Percentiles rank a stretch among this genome's conserved stretches.
These are phyloP conservation scores for Conger conger DNA, from an alignment of 2,113 vertebrate genomes.

Conservation along the genomic window DNA sequence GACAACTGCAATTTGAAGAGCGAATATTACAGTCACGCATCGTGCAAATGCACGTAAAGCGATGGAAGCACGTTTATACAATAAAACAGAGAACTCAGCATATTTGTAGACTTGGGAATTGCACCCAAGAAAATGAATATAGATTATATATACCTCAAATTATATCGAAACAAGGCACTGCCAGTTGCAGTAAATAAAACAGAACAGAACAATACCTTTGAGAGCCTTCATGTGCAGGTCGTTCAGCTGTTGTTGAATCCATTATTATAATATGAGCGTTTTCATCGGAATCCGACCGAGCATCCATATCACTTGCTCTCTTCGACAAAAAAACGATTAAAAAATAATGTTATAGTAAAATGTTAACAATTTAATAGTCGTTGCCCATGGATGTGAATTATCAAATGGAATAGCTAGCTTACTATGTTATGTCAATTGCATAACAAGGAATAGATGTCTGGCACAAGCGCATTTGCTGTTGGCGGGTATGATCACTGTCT, in stretches of 20 bases:
- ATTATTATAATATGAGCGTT: conserved; percentile 64
- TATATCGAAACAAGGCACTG: neutral
- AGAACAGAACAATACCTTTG: conserved; percentile 58
- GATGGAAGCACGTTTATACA: neutral
- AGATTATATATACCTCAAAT: conserved; percentile 13
- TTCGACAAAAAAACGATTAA: neutral
- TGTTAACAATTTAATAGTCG: neutral
- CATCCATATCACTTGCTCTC: conserved; percentile 57
- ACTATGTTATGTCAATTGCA: conserved; percentile 41
- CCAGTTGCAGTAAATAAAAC: conserved; percentile 21
- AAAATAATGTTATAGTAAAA: too few relatives aligned
- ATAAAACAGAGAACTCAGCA: neutral
- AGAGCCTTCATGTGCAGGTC: conserved; percentile 49
- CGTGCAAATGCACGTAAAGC: neutral
- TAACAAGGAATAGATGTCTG: conserved; percentile 50
- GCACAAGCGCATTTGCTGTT: conserved; percentile 59
- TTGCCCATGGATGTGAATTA: neutral
- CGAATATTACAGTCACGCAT: neutral
- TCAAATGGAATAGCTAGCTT: neutral
- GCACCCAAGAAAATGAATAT: neutral
- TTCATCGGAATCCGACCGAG: conserved; percentile 54
- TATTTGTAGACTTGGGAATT: neutral
- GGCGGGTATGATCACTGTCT: conserved; percentile 55
- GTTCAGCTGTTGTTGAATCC: conserved; percentile 58
- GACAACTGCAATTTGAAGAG: neutral